phyloP scores from a whole-genome alignment of 1,140 invertebrate genomes.

The Chrysoperla carnea region DNA sequence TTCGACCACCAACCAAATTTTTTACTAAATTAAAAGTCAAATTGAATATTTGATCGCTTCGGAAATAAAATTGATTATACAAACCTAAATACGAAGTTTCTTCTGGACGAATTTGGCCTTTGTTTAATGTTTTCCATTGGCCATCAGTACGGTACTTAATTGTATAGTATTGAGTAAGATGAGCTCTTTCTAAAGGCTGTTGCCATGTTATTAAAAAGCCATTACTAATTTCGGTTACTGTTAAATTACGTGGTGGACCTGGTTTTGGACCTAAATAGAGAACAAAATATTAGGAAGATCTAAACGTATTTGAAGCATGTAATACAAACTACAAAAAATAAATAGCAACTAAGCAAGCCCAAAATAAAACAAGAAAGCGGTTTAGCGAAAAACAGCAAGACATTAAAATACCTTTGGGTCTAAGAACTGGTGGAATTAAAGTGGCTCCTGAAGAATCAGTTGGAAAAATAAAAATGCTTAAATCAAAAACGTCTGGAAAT shows the following conservation, averaged over 20 bases:
- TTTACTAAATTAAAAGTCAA: slow-evolving; percentile 43
- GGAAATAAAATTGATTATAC: slow-evolving; percentile 1
- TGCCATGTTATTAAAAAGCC: slow-evolving; percentile 81
- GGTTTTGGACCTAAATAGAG: slow-evolving; percentile 61
- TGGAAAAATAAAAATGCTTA: slow-evolving; percentile 58
- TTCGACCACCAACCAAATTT: slow-evolving; percentile 73
- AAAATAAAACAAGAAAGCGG: slow-evolving; percentile 7
- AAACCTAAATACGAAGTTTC: slow-evolving; percentile 71
- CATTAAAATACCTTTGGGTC: slow-evolving; percentile 44
- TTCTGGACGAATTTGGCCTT: slow-evolving; percentile 70
- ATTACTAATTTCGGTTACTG: slow-evolving; percentile 68
- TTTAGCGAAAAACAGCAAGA: slow-evolving; percentile 3
- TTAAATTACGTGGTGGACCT: slow-evolving; percentile 69
- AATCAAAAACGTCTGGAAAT: slow-evolving; percentile 58
- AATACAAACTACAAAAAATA: slow-evolving; percentile 4
- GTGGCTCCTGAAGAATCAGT: slow-evolving; percentile 57
- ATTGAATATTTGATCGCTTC: background rate
- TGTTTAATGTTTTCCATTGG: slow-evolving; percentile 71
- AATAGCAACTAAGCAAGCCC: slow-evolving; percentile 5
- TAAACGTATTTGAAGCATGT: background rate
- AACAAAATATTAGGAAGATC: background rate
- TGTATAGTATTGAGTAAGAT: slow-evolving; percentile 75
- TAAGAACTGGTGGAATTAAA: slow-evolving; percentile 48
- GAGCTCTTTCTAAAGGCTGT: slow-evolving; percentile 55
- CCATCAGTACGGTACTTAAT: slow-evolving; percentile 81